A percentile compares a stretch with the other conserved stretches of the same genome.
Evolutionary conservation across 1,140 invertebrate genomes (phyloP).

Genomic region (Brachionus manjavacas): DNA sequence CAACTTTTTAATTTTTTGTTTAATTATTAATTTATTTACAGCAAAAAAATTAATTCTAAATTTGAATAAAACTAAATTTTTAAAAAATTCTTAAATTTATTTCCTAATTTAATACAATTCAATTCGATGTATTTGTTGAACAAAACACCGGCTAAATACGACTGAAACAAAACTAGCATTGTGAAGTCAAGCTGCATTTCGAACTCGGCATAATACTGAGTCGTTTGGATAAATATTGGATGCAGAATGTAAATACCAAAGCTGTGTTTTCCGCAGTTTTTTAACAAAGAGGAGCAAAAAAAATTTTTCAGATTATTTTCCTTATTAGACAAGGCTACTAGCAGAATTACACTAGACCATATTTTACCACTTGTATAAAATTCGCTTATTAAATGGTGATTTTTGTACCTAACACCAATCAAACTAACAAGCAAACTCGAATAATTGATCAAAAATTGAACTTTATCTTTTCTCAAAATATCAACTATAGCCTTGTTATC

Average conservation of each 20-base stretch:
- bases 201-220: neutral
- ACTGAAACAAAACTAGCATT: neutral
- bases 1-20: neutral
- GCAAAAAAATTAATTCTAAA: neutral
- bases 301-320: neutral
- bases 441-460: neutral
- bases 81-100: neutral
- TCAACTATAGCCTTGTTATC: neutral
- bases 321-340: neutral
- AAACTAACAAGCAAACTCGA: neutral
- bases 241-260: conserved; percentile 12
- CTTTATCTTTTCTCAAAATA: neutral
- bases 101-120: neutral
- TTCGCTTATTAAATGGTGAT: neutral
- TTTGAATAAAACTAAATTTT: neutral
- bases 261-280: conserved; percentile 15
- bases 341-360: neutral
- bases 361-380: conserved; percentile 20
- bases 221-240: conserved; percentile 21
- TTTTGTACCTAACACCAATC: conserved; percentile 13
- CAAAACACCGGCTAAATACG: neutral
- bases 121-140: neutral
- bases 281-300: neutral
- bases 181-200: conserved; percentile 23
- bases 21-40: neutral